Evolutionary conservation across 2,888 invertebrate species (phyloP).

Genomic region (Euzophera pinguis): DNA sequence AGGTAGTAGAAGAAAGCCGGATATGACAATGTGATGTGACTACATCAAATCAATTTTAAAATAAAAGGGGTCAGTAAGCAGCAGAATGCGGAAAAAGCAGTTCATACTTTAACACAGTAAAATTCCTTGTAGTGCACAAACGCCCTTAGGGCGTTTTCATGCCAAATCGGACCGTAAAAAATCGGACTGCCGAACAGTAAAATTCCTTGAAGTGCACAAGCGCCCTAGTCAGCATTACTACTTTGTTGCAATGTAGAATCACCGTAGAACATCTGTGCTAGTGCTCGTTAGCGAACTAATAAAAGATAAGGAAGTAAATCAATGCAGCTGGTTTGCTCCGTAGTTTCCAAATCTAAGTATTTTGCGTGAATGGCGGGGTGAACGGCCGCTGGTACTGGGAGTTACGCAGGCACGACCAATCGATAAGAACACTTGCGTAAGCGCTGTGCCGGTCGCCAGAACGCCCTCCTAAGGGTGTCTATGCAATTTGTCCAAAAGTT

Average conservation of each 20-base stretch:
- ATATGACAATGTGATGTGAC: too few species aligned
- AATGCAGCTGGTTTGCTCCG: conserved; percentile 47
- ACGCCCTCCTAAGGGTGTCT: conserved; percentile 62
- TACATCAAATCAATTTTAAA: too few species aligned
- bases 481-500: conserved; percentile 24
- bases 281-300: conserved; percentile 19
- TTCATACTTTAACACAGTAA: too few species aligned
- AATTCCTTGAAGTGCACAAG: too few species aligned
- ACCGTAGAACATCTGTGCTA: conserved; percentile 18
- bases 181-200: too few species aligned
- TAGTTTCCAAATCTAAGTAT: conserved; percentile 57
- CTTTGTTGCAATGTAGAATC: conserved; percentile 4
- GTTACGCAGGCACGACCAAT: conserved; percentile 61
- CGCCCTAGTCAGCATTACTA: too few species aligned
- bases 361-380: conserved; percentile 63
- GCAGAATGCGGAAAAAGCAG: too few species aligned
- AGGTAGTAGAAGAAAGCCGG: too few species aligned
- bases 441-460: conserved; percentile 30
- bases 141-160: too few species aligned
- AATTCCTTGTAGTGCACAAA: too few species aligned
- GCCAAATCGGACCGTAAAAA: too few species aligned
- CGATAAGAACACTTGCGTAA: conserved; percentile 68
- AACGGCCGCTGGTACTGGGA: conserved; percentile 61
- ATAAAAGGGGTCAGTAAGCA: too few species aligned
- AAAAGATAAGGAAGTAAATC: conserved; percentile 44